phyloP scores from a whole-genome alignment of 2,797 vertebrate species.

The Mus spretus region DNA sequence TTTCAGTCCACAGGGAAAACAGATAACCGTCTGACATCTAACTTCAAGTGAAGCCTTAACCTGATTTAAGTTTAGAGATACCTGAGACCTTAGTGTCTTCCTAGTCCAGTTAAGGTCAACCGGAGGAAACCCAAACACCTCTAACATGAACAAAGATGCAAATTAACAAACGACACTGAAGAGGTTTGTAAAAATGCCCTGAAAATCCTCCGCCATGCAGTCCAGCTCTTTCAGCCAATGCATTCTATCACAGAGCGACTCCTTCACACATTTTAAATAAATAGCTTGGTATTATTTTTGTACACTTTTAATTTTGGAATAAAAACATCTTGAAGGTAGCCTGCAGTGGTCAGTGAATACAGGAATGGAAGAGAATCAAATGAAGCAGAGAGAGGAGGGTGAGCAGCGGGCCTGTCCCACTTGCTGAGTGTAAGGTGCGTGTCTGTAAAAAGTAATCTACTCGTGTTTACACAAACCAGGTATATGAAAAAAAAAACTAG shows the following conservation, averaged over 20 bases:
- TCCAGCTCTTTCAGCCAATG: conserved; percentile 16
- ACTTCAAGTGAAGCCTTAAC: conserved; percentile 50
- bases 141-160: conserved; percentile 47
- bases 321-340: conserved; percentile 23
- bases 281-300: conserved; percentile 36
- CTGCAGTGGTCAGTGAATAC: neutral
- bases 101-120: conserved; percentile 17
- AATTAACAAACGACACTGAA: conserved; percentile 43
- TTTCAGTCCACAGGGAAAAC: neutral
- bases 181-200: neutral
- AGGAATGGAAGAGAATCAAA: neutral
- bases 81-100: neutral
- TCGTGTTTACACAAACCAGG: conserved; percentile 8
- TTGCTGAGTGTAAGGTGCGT: neutral
- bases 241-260: conserved; percentile 23
- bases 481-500: conserved; percentile 35
- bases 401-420: neutral
- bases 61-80: conserved; percentile 3
- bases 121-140: conserved; percentile 52
- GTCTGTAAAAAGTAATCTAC: conserved; percentile 16
- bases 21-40: neutral
- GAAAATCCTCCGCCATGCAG: conserved; percentile 29
- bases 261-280: neutral
- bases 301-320: conserved; percentile 4
- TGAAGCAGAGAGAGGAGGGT: neutral